Evolutionary conservation across 1,140 invertebrate genomes (phyloP).

Genomic region (Lordiphosa collinella): DNA sequence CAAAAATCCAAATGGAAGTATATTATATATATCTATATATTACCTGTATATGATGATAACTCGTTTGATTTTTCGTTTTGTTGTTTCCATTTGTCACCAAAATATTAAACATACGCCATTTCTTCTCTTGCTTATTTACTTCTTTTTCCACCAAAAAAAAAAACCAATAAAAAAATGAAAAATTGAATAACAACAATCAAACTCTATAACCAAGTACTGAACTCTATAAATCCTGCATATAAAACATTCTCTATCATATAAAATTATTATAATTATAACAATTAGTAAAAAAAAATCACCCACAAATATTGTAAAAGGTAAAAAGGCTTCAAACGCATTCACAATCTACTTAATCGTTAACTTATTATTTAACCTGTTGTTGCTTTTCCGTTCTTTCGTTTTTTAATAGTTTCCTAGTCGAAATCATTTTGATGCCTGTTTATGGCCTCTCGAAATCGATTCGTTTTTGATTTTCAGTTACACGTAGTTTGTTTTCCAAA

Average conservation of each 20-base stretch:
- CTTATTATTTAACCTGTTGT: constrained; percentile 18
- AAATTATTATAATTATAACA: constrained; percentile 7
- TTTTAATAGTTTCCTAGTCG: constrained; percentile 46
- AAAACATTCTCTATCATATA: constrained; percentile 37
- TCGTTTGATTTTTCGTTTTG: constrained; percentile 62
- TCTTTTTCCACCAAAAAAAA: constrained; percentile 66
- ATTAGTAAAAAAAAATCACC: constrained; percentile 65
- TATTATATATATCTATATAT: constrained; percentile 20
- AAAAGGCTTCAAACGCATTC: constrained; percentile 70
- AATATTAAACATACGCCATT: constrained; percentile 78
- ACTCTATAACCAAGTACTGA: constrained; percentile 43
- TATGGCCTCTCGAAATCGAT: constrained; percentile 12
- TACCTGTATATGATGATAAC: constrained; percentile 65
- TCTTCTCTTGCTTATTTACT: constrained; percentile 79
- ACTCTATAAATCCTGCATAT: constrained; percentile 47
- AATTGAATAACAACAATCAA: constrained; percentile 48
- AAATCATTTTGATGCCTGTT: constrained; percentile 14
- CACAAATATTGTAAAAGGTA: constrained; percentile 76
- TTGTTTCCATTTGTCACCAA: constrained; percentile 74
- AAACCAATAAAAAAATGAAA: constrained; percentile 31
- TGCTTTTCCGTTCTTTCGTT: constrained; percentile 4
- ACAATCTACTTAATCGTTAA: constrained; percentile 53
- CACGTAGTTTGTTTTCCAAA: constrained; percentile 42
- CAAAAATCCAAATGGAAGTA: constrained; percentile 33
- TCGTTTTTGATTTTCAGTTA: constrained; percentile 19